A percentile compares a stretch with the other conserved stretches of the same genome.
These are phyloP conservation scores for Oreochromis niloticus DNA, from an alignment of 2,113 vertebrate species.

Conservation along the genomic window DNA sequence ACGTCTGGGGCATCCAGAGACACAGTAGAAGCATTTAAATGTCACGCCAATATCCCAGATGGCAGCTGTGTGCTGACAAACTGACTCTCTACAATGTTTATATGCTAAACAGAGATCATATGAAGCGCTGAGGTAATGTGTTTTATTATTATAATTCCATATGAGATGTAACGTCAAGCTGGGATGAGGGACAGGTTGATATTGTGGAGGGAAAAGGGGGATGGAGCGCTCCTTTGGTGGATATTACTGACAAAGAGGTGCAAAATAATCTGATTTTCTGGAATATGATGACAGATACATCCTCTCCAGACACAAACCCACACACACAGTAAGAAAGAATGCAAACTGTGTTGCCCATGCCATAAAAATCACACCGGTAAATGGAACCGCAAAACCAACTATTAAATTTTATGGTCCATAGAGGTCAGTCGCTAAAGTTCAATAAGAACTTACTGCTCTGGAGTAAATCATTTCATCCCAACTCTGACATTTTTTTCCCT, in stretches of 20 bases:
- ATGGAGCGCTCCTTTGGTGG: not conserved
- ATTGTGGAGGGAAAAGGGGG: not conserved
- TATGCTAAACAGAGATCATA: conserved; percentile 43
- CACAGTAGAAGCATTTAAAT: not conserved
- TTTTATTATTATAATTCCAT: conserved; percentile 15
- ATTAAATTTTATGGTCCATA: not conserved
- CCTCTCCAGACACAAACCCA: not conserved
- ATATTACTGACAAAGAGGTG: conserved; percentile 13
- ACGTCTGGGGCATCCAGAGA: not conserved
- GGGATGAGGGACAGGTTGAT: conserved; percentile 5
- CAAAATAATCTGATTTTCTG: not conserved
- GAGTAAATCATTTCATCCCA: not conserved
- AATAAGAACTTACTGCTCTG: not conserved
- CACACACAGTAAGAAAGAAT: not conserved
- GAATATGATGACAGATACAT: not conserved
- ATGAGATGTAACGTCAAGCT: not conserved
- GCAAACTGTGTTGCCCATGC: not conserved
- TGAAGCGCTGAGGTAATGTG: conserved; percentile 21
- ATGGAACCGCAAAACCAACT: not conserved
- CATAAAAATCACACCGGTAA: not conserved
- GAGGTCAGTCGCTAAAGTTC: not conserved
- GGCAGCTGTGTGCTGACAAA: conserved; percentile 3
- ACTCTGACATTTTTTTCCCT: not conserved
- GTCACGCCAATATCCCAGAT: not conserved
- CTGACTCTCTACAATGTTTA: conserved; percentile 17